A percentile compares a stretch with the other conserved stretches of the same genome.
phyloP scores from a whole-genome alignment of 2,113 vertebrate species.

The Jacana jacana region DNA sequence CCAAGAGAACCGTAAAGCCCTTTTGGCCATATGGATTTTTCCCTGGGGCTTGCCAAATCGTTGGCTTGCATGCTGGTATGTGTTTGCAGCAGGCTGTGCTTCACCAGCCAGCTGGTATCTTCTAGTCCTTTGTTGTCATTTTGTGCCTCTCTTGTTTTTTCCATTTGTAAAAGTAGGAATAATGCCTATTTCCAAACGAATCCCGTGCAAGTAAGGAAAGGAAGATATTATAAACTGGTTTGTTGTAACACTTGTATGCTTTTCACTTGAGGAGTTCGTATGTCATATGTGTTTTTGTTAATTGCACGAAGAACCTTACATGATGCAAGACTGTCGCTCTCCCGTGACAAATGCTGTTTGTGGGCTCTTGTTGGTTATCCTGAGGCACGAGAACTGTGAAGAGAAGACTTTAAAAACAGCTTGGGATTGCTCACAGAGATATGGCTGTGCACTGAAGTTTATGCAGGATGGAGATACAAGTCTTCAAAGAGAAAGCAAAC shows the following conservation, averaged over 20 bases:
- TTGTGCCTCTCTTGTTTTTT: not conserved
- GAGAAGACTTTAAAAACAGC: not conserved
- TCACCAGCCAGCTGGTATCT: too few species aligned
- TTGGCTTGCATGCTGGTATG: not conserved
- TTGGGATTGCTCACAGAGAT: not conserved
- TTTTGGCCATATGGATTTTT: not conserved
- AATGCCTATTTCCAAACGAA: not conserved
- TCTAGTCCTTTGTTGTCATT: not conserved
- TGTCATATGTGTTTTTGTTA: rapidly evolving
- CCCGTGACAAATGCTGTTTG: not conserved
- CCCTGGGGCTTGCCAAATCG: rapidly evolving
- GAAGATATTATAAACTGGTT: rapidly evolving
- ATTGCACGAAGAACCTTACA: rapidly evolving
- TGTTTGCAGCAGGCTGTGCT: rapidly evolving
- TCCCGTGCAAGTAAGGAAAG: not conserved
- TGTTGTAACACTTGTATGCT: not conserved
- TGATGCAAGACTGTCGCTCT: not conserved
- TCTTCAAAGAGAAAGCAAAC: not conserved
- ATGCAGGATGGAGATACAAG: not conserved
- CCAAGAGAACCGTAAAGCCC: not conserved
- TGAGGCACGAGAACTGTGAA: not conserved
- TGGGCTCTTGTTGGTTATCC: not conserved
- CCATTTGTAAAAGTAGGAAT: not conserved
- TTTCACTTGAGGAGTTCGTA: not conserved
- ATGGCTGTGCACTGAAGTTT: too few species aligned